These are phyloP conservation scores for Gymnarchus niloticus DNA, from an alignment of 2,113 vertebrate genomes.

Conservation along the genomic window DNA sequence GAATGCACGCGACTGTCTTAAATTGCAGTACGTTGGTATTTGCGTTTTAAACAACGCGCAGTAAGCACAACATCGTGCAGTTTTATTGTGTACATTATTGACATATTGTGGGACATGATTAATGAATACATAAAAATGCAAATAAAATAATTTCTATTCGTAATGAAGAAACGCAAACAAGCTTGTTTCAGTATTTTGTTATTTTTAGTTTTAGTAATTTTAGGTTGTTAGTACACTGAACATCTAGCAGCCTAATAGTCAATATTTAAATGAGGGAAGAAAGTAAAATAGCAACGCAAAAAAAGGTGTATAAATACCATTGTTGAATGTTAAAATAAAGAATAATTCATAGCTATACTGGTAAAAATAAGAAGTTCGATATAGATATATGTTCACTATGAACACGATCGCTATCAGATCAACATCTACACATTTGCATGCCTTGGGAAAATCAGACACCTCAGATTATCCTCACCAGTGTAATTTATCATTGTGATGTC, in stretches of 20 bases:
- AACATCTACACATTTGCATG: too few relatives aligned
- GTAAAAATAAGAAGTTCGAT: background rate
- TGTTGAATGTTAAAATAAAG: background rate
- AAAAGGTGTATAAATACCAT: too few relatives aligned
- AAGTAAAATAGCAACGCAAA: background rate
- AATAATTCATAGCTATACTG: background rate
- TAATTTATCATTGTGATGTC: background rate
- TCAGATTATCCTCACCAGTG: background rate
- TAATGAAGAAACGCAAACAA: background rate
- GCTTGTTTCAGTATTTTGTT: background rate
- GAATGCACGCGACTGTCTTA: background rate
- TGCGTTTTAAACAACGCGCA: background rate
- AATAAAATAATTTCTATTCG: background rate
- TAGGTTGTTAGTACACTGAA: background rate
- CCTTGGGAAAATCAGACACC: too few relatives aligned
- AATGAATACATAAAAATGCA: background rate
- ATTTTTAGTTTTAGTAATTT: background rate
- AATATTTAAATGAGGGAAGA: background rate
- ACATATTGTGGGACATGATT: background rate
- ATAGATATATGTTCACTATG: too few relatives aligned
- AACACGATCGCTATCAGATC: too few relatives aligned
- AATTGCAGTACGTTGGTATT: background rate
- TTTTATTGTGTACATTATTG: background rate
- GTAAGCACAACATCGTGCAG: background rate
- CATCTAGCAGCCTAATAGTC: background rate